Evolutionary conservation across 1,140 invertebrate genomes (phyloP), one percentile per base, ranked within the genome.

Genomic region (Drosophila nikananu): DNA sequence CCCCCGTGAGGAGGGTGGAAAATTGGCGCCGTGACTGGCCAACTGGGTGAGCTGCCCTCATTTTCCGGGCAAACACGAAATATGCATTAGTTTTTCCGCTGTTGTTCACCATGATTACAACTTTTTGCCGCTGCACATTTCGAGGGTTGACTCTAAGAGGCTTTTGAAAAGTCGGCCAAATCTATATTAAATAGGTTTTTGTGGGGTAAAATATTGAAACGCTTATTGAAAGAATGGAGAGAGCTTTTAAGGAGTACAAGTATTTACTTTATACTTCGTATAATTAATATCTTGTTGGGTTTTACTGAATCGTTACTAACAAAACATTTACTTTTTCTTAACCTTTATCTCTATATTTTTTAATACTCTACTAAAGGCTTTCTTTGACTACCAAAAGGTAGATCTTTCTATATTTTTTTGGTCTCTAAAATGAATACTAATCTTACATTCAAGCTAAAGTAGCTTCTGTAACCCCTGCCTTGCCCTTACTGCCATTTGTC

Each of bases 21-120:
- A 64, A 23, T n/a, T 32, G 57, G 42, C 37, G 46, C 35, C 58
- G 46, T 71, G 74, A 59, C 39, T 78, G 41, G 58, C 49, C 67
- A 61, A 55, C 51, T 54, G 27, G 48, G 57, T 54, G 70, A 63
- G 51, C 72, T 75, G 49, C 58, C 21, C 80, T 54, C 80, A 51
- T 77, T 77, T n/a, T 23, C 30, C 48, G 46, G 42, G 46, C n/a
- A 44, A 72, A 87, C 84, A 87, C 77, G 81, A 81, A 87, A 78
- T 84, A 89, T 87, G 86, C 84, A 87, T 87, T 87, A 87, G 86
- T 84, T 89, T 86, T 32, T 66, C 71, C 66, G 70, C 63, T 54
- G 76, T 77, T 83, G 83, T 76, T 68, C 48, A 42, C 51, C 61
- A 78, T 81, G 81, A 90, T 87, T 89, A 81, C 70, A 84, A 78